Evolutionary conservation across 2,888 invertebrate species (phyloP).

Genomic region (Osedax fenrisi): DNA sequence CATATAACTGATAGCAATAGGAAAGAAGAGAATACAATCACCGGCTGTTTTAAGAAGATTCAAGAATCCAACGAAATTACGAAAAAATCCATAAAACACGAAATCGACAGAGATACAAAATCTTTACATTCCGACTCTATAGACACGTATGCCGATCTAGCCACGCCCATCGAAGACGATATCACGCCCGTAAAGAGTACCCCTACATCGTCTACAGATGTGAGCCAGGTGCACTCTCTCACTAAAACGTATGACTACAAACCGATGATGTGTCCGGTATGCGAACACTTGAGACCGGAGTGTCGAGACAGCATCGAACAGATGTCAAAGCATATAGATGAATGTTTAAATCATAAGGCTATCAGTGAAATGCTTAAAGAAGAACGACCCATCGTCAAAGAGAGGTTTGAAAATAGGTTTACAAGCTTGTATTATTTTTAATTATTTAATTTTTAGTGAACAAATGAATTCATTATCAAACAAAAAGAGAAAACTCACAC

Average conservation of each 20-base stretch:
- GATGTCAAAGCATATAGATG: not conserved
- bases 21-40: not conserved
- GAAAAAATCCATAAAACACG: not conserved
- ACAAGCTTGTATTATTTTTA: too few species aligned
- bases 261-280: not conserved
- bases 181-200: not conserved
- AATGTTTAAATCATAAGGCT: not conserved
- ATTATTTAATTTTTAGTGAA: too few species aligned
- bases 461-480: too few species aligned
- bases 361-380: not conserved
- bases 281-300: not conserved
- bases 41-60: not conserved
- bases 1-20: not conserved
- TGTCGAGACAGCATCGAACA: not conserved
- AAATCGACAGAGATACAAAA: not conserved
- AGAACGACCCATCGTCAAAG: too few species aligned
- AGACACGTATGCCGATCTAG: too few species aligned
- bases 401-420: too few species aligned
- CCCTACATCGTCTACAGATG: not conserved
- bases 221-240: not conserved
- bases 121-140: too few species aligned
- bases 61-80: not conserved
- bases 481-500: too few species aligned
- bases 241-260: not conserved
- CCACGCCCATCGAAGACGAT: not conserved